A percentile compares a stretch with the other conserved stretches of the same genome.
These are phyloP conservation scores for Drosophila melanica DNA, from an alignment of 1,140 invertebrate species.

Conservation along the genomic window DNA sequence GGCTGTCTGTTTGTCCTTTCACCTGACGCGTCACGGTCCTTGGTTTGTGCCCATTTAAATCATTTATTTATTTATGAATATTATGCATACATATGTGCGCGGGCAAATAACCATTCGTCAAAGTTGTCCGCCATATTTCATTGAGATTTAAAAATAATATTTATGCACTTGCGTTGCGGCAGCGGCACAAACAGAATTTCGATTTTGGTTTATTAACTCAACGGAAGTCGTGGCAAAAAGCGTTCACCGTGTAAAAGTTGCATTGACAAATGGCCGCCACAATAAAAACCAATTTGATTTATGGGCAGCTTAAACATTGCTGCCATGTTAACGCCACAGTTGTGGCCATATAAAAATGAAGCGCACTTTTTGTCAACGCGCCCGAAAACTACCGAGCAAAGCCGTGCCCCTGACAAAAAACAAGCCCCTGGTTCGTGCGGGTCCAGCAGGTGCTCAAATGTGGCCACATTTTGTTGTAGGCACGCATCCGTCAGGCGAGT, in stretches of 20 bases:
- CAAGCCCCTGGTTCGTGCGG: constrained; percentile 6
- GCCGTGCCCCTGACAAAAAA: background rate
- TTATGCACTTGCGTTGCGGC: constrained; percentile 51
- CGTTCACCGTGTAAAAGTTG: constrained; percentile 58
- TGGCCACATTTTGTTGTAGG: constrained; percentile 25
- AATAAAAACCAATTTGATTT: constrained; percentile 78
- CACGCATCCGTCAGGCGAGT: constrained; percentile 2
- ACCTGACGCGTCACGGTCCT: constrained; percentile 1
- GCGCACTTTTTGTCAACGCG: constrained; percentile 52
- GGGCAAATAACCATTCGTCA: constrained; percentile 51
- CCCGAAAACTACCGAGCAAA: constrained; percentile 22
- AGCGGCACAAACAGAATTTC: constrained; percentile 34
- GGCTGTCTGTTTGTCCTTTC: constrained; percentile 26
- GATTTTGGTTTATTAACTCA: constrained; percentile 72
- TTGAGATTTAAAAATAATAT: constrained; percentile 74
- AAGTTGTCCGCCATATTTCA: constrained; percentile 68
- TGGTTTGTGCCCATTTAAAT: constrained; percentile 45
- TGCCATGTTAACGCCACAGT: constrained; percentile 62
- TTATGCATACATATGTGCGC: constrained; percentile 23
- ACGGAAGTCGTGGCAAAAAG: constrained; percentile 59
- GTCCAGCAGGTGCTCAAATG: constrained; percentile 36
- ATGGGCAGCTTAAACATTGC: constrained; percentile 56
- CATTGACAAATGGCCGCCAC: constrained; percentile 62
- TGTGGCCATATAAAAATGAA: constrained; percentile 59
- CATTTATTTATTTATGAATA: constrained; percentile 72